Evolutionary conservation across 92 coral and sea anemone species (phyloP).

Genomic region (Siderastrea radians): DNA sequence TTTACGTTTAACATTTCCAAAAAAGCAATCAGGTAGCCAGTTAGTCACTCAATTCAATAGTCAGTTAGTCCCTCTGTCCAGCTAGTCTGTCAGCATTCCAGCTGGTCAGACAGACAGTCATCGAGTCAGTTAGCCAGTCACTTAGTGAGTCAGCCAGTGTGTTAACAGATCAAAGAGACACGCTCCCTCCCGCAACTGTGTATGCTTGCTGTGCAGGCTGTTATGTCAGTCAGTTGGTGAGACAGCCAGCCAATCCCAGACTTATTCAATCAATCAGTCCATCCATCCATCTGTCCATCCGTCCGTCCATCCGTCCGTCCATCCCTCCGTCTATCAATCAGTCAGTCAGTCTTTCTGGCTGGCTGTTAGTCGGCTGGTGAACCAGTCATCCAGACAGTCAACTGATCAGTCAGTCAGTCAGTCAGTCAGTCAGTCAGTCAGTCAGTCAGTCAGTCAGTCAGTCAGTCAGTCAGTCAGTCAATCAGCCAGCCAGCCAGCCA

Average conservation of each 20-base stretch:
- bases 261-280: too few species aligned
- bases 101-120: background rate
- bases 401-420: background rate
- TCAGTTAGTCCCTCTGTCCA: too few species aligned
- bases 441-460: background rate
- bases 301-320: background rate
- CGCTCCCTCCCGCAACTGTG: too few species aligned
- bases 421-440: background rate
- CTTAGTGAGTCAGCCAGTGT: too few species aligned
- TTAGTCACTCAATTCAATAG: too few species aligned
- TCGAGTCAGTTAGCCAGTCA: background rate
- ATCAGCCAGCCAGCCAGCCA: background rate
- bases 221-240: background rate
- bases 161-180: too few species aligned
- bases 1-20: background rate
- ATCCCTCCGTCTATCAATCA: background rate
- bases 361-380: background rate
- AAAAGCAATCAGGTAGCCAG: too few species aligned
- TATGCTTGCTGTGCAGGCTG: too few species aligned
- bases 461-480: background rate
- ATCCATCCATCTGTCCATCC: too few species aligned
- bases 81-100: too few species aligned
- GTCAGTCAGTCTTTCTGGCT: background rate
- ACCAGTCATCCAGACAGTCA: background rate
- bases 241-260: background rate